Percentiles rank a stretch among this genome's conserved stretches.
Conservation (phyloP, 2,113 vertebrate genomes). For the Pseudorhombus dupliciocellatus region DNA sequence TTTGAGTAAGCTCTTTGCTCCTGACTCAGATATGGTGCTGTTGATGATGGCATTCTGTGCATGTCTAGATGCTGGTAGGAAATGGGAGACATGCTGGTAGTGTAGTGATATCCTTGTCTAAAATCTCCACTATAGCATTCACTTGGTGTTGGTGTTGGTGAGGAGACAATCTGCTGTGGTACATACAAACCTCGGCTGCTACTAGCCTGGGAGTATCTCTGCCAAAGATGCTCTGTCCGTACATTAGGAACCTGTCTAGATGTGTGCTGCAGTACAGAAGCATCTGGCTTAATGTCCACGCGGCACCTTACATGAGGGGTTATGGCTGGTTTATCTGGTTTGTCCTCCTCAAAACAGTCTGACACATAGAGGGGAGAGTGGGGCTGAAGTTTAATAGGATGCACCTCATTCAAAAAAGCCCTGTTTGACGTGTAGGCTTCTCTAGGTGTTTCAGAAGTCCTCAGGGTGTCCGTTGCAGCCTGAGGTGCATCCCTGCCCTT, state of each 20-base stretch:
- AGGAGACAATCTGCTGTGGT: conserved; percentile 81
- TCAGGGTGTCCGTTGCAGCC: conserved; percentile 72
- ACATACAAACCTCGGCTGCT: conserved; percentile 83
- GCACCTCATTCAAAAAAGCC: conserved; percentile 90
- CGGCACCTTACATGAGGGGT: conserved; percentile 92
- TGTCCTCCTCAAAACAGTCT: conserved; percentile 86
- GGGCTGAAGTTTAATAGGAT: conserved; percentile 94
- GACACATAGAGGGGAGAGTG: conserved; percentile 89
- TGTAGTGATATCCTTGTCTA: conserved; percentile 80
- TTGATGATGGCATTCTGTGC: conserved; percentile 81
- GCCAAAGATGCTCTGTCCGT: conserved; percentile 79
- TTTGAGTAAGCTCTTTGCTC: conserved; percentile 85
- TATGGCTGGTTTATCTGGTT: conserved; percentile 71
- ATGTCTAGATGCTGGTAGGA: conserved; percentile 79
- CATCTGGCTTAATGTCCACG: conserved; percentile 94
- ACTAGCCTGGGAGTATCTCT: conserved; percentile 77
- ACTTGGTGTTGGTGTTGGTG: conserved; percentile 90
- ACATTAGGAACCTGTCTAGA: conserved; percentile 73
- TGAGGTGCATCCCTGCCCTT: conserved; percentile 82
- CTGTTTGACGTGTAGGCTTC: conserved; percentile 81
- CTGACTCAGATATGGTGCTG: conserved; percentile 79
- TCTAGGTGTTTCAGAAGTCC: conserved; percentile 72
- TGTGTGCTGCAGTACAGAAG: conserved; percentile 86
- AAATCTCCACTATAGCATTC: conserved; percentile 90
- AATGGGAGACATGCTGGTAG: conserved; percentile 78